phyloP scores from a whole-genome alignment of 2,113 vertebrate genomes.

The Paralichthys olivaceus region DNA sequence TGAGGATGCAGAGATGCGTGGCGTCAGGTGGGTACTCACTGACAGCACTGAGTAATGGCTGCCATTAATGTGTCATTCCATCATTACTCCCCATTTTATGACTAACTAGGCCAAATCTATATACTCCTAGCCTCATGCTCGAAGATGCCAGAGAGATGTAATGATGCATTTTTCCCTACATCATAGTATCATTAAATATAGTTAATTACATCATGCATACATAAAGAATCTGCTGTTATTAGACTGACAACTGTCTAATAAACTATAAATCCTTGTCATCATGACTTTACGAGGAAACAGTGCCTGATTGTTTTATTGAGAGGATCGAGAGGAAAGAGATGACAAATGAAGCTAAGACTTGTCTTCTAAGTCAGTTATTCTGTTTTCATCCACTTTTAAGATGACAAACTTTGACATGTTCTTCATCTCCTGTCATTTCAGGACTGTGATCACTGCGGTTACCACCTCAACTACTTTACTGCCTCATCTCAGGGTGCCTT shows the following conservation, averaged over 20 bases:
- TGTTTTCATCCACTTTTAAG: too few relatives aligned
- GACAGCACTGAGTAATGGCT: conserved; percentile 59
- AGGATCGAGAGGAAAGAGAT: not conserved
- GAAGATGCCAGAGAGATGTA: not conserved
- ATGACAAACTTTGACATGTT: too few relatives aligned
- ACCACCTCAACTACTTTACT: too few relatives aligned
- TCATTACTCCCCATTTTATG: conserved; percentile 37
- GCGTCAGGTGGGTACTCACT: conserved; percentile 33
- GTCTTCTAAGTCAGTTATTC: too few relatives aligned
- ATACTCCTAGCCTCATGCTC: not conserved
- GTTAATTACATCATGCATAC: not conserved
- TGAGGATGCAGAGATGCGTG: conserved; percentile 24
- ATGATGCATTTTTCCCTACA: not conserved
- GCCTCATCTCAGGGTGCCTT: too few relatives aligned
- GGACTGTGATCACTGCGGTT: too few relatives aligned
- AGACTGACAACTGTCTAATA: not conserved
- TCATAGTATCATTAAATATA: not conserved
- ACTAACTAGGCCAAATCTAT: conserved; percentile 32
- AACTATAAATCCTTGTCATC: not conserved
- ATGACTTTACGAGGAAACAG: not conserved
- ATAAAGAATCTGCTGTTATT: not conserved
- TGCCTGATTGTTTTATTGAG: not conserved
- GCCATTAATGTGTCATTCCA: conserved; percentile 46
- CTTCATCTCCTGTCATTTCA: too few relatives aligned
- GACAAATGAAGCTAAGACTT: too few relatives aligned